Base-by-base conservation (phyloP, 2,888 invertebrate genomes). In the Rhagophthalmus giganteus region DNA sequence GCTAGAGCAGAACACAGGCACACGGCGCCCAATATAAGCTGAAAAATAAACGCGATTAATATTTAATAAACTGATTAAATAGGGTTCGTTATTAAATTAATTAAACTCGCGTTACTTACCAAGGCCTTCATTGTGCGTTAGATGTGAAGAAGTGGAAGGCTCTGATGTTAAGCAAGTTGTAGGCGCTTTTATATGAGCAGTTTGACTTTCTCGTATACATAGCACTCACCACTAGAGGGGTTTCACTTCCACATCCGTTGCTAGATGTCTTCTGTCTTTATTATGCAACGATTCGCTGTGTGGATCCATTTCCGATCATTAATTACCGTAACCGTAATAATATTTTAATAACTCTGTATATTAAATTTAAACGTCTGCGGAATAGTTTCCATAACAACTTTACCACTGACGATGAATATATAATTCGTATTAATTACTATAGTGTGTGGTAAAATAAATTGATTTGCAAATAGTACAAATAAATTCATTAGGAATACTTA, bases 1-100 rank as follows among this genome's bases (percentile, higher is more conserved):
- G 74, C 74, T 74, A 75, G 72, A 69, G 71, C 73, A 62, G 68
- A 67, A 66, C 72, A 74, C 65, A 74, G 65, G 69, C 71, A 73
- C 52, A 71, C 70, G 57, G 72, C 70, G 62, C 73, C 63, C 57
- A 74, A 57, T 54, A 71, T 59, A 59, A 74, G 66, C 75, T 74
- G 55, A 33, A 68, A 68, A 49, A 59, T 28, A 61, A 51, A 54
- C n/a, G n/a, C n/a, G n/a, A n/a, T n/a, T n/a, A n/a, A n/a, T n/a
- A n/a, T n/a, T n/a, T n/a, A n/a, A 38, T 15, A 6, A 38, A 38
- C 25, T 8, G 41, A 34, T 15, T 3, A 6, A 15, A n/a, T n/a
- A n/a, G n/a, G n/a, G n/a, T n/a, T n/a, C n/a, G n/a, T n/a, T n/a
- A n/a, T n/a, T n/a, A 32, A 32, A 32, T 32, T n/a, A 14, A n/a